Evolutionary conservation across 2,113 vertebrate genomes (phyloP).

Genomic region (Pardalotus punctatus): DNA sequence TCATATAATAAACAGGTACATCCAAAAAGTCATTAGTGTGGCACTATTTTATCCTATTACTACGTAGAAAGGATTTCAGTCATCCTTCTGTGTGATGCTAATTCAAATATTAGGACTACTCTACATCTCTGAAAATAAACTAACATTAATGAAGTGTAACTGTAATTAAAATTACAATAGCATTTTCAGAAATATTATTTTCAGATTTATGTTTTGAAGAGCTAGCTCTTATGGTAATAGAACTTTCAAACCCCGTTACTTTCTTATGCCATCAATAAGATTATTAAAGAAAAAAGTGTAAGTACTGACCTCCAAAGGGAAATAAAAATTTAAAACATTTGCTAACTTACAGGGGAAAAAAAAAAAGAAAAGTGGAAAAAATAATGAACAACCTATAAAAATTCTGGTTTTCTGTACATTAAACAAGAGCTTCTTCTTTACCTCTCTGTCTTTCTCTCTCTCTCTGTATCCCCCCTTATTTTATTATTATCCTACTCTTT

Average conservation of each 20-base stretch:
- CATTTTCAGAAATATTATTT: background rate
- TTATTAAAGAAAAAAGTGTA: background rate
- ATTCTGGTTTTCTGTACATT: background rate
- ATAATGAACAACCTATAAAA: background rate
- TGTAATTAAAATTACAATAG: background rate
- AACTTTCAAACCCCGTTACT: background rate
- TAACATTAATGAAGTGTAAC: background rate
- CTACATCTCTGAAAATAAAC: background rate
- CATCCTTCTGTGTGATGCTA: background rate
- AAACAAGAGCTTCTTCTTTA: background rate
- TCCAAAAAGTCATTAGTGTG: background rate
- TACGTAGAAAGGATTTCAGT: background rate
- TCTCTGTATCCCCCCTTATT: background rate
- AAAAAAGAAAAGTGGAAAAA: accelerated
- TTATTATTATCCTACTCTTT: background rate
- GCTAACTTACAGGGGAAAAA: background rate
- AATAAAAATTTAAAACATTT: background rate
- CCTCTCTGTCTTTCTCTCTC: background rate
- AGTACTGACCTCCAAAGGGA: background rate
- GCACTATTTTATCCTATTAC: background rate
- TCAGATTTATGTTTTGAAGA: background rate
- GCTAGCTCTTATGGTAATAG: background rate
- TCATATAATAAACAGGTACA: background rate
- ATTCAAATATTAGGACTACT: background rate
- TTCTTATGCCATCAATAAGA: background rate